Base-by-base conservation (phyloP, 2,113 vertebrate genomes). In the Cercocebus atys region DNA sequence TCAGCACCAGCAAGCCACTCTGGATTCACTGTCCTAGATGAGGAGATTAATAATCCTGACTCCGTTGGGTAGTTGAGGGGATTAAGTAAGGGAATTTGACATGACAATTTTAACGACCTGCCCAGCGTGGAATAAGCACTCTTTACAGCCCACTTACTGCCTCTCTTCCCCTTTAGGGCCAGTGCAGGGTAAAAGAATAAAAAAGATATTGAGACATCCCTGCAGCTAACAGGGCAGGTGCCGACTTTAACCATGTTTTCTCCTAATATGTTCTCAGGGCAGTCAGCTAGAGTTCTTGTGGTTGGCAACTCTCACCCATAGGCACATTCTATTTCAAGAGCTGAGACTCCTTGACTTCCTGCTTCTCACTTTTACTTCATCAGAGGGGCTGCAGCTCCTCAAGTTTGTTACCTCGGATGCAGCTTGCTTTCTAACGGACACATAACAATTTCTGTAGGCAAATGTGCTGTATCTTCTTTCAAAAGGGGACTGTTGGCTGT, bases 371-470 rank as follows among this genome's bases (percentile, higher is more conserved):
- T 86, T 92, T 52, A 93, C 88, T 95, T 91, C 89, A 52, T 76
- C 50, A 87, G 52, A 81, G 12, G 73, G 25, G 40, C 80, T 66
- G 61, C n/a, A 50, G 27, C 45, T 75, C 87, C 92, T 96, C 94
- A 57, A 75, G 57, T 83, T 88, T 73, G 18, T 57, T 72, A 55
- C 76, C 83, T 92, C 45, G 23, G 64, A 55, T 61, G 72, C 35
- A 79, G 66, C 59, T 81, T 57, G 85, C 85, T 93, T 97, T 94
- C 96, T 88, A 94, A 96, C 97, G 87, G 93, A 96, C 85, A 87
- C 85, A 68, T 9, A 85, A 38, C 52, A 32, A 72, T 80, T 81
- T 89, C 89, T 70, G 47, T 38, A 72, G 73, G 61, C 73, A 92
- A 91, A 73, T 25, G 50, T 32, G 38, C 43, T 90, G 89, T 55